phyloP scores from a whole-genome alignment of 2,888 invertebrate species.

The Strigamia transsilvanica region DNA sequence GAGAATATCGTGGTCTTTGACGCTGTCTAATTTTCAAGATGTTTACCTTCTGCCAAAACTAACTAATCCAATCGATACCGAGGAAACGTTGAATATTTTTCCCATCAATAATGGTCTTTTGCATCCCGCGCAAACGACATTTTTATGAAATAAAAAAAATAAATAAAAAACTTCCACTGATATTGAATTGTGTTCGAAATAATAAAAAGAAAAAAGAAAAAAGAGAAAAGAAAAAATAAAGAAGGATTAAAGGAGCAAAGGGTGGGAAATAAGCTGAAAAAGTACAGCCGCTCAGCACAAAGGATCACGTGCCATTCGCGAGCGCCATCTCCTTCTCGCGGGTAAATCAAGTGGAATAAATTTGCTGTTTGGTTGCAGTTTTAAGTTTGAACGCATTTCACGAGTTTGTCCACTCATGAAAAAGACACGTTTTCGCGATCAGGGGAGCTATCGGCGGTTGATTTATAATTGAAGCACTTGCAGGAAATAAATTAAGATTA shows the following conservation, averaged over 20 bases:
- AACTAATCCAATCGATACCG: neutral
- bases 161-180: neutral
- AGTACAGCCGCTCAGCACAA: neutral
- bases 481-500: slow-evolving; percentile 31
- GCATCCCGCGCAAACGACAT: no score
- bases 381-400: neutral
- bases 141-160: neutral
- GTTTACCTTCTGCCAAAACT: neutral
- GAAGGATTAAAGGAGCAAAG: neutral
- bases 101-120: neutral
- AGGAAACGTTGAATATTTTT: neutral
- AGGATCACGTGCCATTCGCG: slow-evolving; percentile 1
- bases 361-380: neutral
- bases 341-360: slow-evolving; percentile 30
- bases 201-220: neutral
- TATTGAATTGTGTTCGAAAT: neutral
- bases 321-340: neutral
- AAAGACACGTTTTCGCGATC: neutral
- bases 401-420: neutral
- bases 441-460: neutral
- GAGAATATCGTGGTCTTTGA: neutral
- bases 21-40: neutral
- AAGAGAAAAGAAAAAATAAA: neutral
- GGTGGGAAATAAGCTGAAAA: slow-evolving; percentile 34
- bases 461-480: slow-evolving; percentile 26